Evolutionary conservation across 2,113 vertebrate species (phyloP), one percentile per base, ranked within the genome.

Genomic region (Embiotoca jacksoni): DNA sequence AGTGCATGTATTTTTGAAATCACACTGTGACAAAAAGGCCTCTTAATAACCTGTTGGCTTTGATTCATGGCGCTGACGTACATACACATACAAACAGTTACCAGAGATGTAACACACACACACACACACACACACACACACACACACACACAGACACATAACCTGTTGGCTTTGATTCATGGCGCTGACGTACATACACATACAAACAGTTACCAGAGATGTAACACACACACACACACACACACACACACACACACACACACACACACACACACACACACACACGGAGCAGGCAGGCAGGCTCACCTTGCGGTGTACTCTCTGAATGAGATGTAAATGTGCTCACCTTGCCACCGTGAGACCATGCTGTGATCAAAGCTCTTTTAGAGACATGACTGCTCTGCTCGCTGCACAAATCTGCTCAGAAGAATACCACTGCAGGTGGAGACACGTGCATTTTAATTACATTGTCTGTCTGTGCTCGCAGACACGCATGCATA

Each of bases 351-450:
- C 33, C 55, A 41, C 62, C 2, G 15, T 66, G 7, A 62, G 36
- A 75, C 50, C 90, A 87, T 0, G 57, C 90, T 87, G 89, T 69
- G 89, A 94, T 94, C 90, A 91, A 90, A 90, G 84, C 33, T 3
- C 52, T 84, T 82, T 64, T 11, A 81, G 80, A 82, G 53, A 84
- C 76, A 58, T 35, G 73, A 61, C 80, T 63, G 66, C 63, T 75
- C 67, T 56, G 68, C 71, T 81, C 62, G 32, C 53, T 41, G 75
- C 41, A 71, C 64, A 83, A 79, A 87, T 59, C 58, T 68, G 83
- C 75, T 88, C 46, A 4, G 39, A 44, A 75, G 61, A 86, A 74
- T 65, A 67, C 81, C 35, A 55, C 78, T 67, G 79, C 79, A 59
- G 50, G 75, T 80, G 78, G 72, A 89, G 75, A 72, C 75, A 57